These are phyloP conservation scores for Ciconia boyciana DNA, from an alignment of 2,113 vertebrate species.

Conservation along the genomic window DNA sequence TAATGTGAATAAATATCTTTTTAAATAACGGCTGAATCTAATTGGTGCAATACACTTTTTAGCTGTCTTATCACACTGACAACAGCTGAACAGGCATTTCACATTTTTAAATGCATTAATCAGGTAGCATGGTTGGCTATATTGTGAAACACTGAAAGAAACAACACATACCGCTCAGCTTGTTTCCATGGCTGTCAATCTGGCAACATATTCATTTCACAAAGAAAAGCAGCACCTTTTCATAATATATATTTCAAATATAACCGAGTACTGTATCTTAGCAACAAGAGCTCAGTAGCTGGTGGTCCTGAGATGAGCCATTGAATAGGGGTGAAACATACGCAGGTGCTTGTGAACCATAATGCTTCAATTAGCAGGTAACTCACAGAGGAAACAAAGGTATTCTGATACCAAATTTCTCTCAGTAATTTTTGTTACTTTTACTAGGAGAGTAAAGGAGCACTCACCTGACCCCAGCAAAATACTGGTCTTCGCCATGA, in stretches of 20 bases:
- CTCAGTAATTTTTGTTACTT: background rate
- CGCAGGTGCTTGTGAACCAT: background rate
- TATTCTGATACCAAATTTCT: background rate
- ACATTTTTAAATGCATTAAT: background rate
- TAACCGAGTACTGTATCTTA: background rate
- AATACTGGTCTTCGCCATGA: background rate
- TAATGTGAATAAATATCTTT: background rate
- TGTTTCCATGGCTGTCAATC: slow-evolving; percentile 14
- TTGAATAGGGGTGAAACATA: background rate
- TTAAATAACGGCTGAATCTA: background rate
- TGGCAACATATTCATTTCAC: slow-evolving; percentile 8
- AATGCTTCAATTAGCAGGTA: background rate
- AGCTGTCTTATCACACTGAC: background rate
- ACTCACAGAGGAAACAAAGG: background rate
- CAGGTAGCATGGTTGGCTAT: background rate
- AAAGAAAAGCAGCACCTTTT: slow-evolving; percentile 19
- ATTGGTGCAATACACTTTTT: background rate
- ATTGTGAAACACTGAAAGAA: background rate
- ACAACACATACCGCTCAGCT: background rate
- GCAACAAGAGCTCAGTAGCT: background rate
- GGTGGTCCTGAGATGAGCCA: background rate
- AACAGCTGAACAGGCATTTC: background rate
- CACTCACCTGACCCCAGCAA: background rate
- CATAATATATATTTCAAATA: slow-evolving; percentile 41
- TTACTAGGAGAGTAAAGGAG: background rate